Evolutionary conservation across 2,888 invertebrate species (phyloP).

Genomic region (Euspilapteryx auroguttella): DNA sequence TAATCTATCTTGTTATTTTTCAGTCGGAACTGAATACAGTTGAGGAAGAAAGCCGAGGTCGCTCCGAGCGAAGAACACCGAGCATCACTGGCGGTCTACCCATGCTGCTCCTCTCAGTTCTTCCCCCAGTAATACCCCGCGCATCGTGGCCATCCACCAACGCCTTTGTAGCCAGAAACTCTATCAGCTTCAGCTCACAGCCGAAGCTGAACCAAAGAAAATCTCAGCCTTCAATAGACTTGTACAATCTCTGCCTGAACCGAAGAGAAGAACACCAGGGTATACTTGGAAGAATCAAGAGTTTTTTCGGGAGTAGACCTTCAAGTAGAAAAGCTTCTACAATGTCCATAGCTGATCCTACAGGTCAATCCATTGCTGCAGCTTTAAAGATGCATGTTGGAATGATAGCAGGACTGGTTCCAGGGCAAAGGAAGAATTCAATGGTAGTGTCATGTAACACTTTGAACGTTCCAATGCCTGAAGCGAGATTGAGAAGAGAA

Average conservation of each 20-base stretch:
- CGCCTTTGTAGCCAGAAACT: slow-evolving; percentile 60
- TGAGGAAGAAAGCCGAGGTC: slow-evolving; percentile 33
- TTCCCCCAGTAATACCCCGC: slow-evolving; percentile 74
- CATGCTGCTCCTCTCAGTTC: slow-evolving; percentile 69
- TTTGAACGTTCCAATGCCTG: slow-evolving; percentile 48
- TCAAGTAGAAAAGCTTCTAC: slow-evolving; percentile 69
- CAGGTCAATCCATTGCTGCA: slow-evolving; percentile 66
- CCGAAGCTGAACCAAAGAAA: slow-evolving; percentile 64
- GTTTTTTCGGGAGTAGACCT: slow-evolving; percentile 66
- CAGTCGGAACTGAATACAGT: slow-evolving; percentile 48
- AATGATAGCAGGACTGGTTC: slow-evolving; percentile 70
- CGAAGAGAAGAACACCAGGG: slow-evolving; percentile 59
- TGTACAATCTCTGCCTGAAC: slow-evolving; percentile 61
- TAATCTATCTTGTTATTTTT: slow-evolving; percentile 7
- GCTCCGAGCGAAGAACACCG: slow-evolving; percentile 45
- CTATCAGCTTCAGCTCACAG: slow-evolving; percentile 68
- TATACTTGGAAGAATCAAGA: slow-evolving; percentile 52
- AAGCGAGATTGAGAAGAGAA: slow-evolving; percentile 40
- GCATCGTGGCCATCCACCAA: slow-evolving; percentile 80
- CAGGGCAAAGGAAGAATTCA: slow-evolving; percentile 62
- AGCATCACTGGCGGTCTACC: slow-evolving; percentile 72
- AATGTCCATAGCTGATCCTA: slow-evolving; percentile 61
- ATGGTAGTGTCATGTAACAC: slow-evolving; percentile 66
- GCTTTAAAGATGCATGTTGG: slow-evolving; percentile 74
- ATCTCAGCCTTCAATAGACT: slow-evolving; percentile 60